phyloP scores from a whole-genome alignment of 2,797 vertebrate genomes.

The Schizopygopsis pylzovi region DNA sequence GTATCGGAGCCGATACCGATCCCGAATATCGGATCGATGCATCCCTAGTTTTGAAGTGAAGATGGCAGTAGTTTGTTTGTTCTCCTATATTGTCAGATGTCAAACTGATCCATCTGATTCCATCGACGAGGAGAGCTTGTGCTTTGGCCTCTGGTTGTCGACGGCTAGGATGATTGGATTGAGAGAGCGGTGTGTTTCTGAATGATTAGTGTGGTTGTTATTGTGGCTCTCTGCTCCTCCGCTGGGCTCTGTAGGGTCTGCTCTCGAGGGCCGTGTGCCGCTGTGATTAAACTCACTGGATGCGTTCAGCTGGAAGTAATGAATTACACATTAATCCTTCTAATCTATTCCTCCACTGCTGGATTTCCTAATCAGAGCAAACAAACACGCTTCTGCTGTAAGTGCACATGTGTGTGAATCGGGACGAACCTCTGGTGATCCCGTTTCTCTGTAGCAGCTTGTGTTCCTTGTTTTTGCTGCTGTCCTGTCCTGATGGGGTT shows the following conservation, averaged over 20 bases:
- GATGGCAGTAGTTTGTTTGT: not conserved
- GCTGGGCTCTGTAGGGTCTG: not conserved
- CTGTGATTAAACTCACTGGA: constrained; percentile 17
- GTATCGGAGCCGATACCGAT: no score
- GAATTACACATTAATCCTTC: constrained; percentile 28
- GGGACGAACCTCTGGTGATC: not conserved
- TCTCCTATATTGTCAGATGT: not conserved
- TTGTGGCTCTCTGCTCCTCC: not conserved
- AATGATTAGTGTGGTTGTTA: not conserved
- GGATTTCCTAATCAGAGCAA: constrained; percentile 2
- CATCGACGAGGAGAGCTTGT: not conserved
- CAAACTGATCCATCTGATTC: not conserved
- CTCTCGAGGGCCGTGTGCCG: not conserved
- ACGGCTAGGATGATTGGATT: not conserved
- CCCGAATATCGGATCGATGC: no score
- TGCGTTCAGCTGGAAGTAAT: constrained; percentile 15
- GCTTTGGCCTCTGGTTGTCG: not conserved
- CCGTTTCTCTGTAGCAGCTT: not conserved
- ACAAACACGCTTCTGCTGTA: not conserved
- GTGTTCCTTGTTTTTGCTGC: not conserved
- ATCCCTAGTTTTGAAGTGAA: not conserved
- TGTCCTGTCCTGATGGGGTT: not conserved
- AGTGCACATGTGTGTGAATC: not conserved
- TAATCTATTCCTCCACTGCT: constrained; percentile 19
- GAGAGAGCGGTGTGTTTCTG: not conserved